Conservation (phyloP, 2,113 vertebrate species). For the Hypocryptadius cinnamomeus region DNA sequence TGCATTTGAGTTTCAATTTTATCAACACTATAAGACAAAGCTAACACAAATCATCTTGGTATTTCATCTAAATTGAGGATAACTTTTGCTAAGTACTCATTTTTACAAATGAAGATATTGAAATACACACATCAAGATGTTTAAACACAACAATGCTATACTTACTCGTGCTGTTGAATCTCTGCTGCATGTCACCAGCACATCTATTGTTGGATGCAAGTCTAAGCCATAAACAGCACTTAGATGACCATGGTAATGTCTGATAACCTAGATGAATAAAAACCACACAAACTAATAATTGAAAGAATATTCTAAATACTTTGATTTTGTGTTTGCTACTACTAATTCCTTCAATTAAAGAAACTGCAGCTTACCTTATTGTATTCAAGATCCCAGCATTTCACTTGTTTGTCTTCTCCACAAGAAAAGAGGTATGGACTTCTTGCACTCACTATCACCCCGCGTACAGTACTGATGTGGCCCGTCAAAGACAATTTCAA, state of each 20-base stretch:
- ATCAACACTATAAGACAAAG: neutral
- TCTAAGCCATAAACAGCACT: slow-evolving; percentile 95
- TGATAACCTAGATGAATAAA: slow-evolving; percentile 81
- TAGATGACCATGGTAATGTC: slow-evolving; percentile 95
- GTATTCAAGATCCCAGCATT: slow-evolving; percentile 98
- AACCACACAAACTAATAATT: neutral
- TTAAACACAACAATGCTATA: neutral
- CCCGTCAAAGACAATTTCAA: slow-evolving; percentile 93
- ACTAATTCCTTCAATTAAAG: neutral
- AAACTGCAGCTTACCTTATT: slow-evolving; percentile 80
- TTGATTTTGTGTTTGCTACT: neutral
- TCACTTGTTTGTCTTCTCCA: slow-evolving; percentile 97
- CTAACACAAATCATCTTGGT: neutral
- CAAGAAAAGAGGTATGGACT: slow-evolving; percentile 97
- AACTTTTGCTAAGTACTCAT: neutral
- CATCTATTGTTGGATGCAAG: slow-evolving; percentile 93
- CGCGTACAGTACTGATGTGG: slow-evolving; percentile 95
- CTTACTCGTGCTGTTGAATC: slow-evolving; percentile 92
- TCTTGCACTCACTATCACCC: slow-evolving; percentile 88
- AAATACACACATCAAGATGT: neutral
- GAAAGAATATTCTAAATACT: neutral
- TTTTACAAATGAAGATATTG: neutral
- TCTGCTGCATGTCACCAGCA: slow-evolving; percentile 93
- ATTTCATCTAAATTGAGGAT: neutral
- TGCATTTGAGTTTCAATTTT: neutral